Base-by-base conservation (phyloP, 2,113 vertebrate genomes). In the Entosphenus tridentatus region DNA sequence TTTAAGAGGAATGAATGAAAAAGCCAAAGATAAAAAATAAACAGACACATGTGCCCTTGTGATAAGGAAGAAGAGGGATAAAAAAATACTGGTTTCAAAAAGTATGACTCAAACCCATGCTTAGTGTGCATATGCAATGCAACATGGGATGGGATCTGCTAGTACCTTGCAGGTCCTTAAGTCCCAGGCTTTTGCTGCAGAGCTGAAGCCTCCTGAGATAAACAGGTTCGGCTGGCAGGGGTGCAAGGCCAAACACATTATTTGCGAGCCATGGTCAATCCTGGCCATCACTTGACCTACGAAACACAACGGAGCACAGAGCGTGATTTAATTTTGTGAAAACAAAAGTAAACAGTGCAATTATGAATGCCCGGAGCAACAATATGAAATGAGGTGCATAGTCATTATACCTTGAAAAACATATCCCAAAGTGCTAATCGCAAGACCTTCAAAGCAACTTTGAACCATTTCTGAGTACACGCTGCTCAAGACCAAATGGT, bases 161-260 rank as follows among this genome's bases (percentile, higher is more conserved):
- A n/a, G 75, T 81, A 96, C 93, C 89, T 95, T 89, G 74, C 80
- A 76, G 67, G 76, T 81, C 75, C 93, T 85, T 57, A 81, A 69
- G 76, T 98, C 90, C 91, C 89, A 96, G 8, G 93, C 87, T 74
- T 86, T 88, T 76, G 96, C 82, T 73, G 79, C 80, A 0, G 89
- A 75, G 75, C 88, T 86, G 81, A 92, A 89, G 10, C 93, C 93
- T 57, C 87, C 93, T 70, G 86, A 89, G 71, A 97, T 71, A 72
- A 93, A 86, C 13, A 88, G 67, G 70, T 79, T 83, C 9, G 82
- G 81, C 70, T 84, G 84, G 69, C 76, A 74, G 39, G 91, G 90
- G 59, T 87, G 83, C 70, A 85, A 77, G 18, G 79, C 85, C 71
- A 84, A 77, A 1, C 83, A 75, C 58, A 84, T 88, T 76, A 93